Conservation (phyloP, 2,797 vertebrate species). For the Propithecus perrieri region DNA sequence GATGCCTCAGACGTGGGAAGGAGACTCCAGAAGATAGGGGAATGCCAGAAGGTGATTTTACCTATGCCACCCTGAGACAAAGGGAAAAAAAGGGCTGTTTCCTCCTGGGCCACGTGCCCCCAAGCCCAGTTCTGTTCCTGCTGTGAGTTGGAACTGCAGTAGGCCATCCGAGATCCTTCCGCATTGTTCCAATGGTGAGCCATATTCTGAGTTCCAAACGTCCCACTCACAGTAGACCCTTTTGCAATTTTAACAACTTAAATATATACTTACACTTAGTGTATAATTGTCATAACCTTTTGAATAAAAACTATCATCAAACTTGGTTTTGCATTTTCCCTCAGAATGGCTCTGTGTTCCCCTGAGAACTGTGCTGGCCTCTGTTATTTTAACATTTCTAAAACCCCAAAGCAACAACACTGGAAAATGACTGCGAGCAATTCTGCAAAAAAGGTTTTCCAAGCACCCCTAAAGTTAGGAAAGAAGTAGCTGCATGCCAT, state of each 20-base stretch:
- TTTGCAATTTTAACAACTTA: not conserved
- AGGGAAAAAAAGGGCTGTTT: not conserved
- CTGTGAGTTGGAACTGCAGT: not conserved
- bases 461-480: not conserved
- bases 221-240: not conserved
- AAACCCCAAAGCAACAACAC: not conserved
- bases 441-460: conserved; percentile 27
- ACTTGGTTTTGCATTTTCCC: not conserved
- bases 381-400: conserved; percentile 58
- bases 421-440: not conserved
- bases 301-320: not conserved
- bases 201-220: not conserved
- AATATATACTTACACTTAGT: not conserved
- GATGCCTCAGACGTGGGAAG: not conserved
- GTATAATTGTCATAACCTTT: not conserved
- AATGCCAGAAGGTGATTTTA: not conserved
- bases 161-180: not conserved
- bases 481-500: not conserved
- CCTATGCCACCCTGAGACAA: not conserved
- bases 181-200: not conserved
- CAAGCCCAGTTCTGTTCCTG: not conserved
- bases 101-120: not conserved
- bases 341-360: not conserved
- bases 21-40: not conserved
- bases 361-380: not conserved